Percentiles rank a stretch among this genome's conserved stretches.
phyloP scores from a whole-genome alignment of 2,113 vertebrate genomes.

The Periophthalmus modestus region DNA sequence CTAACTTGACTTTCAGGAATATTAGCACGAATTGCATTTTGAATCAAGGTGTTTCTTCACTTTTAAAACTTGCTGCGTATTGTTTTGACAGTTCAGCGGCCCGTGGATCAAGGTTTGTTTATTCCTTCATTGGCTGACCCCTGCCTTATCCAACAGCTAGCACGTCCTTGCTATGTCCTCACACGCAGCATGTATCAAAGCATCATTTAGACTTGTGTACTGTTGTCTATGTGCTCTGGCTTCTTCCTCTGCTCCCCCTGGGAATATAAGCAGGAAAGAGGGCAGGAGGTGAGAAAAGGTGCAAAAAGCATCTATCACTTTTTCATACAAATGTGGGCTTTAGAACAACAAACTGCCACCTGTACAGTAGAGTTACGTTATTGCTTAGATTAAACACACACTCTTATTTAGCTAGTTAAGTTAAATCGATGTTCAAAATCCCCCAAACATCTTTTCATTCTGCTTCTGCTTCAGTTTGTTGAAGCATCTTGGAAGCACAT shows the following conservation, averaged over 20 bases:
- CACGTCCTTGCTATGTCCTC: constrained; percentile 61
- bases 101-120: constrained; percentile 34
- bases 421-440: too few relatives aligned
- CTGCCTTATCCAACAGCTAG: constrained; percentile 3
- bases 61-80: background rate
- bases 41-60: background rate
- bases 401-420: too few relatives aligned
- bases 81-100: background rate
- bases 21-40: too few relatives aligned
- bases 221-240: background rate
- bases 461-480: too few relatives aligned
- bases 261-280: constrained; percentile 39
- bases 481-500: too few relatives aligned
- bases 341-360: background rate
- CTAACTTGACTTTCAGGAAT: background rate
- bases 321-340: constrained; percentile 39
- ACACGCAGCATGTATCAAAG: constrained; percentile 45
- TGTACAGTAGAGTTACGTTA: background rate
- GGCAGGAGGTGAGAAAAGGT: constrained; percentile 66
- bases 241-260: constrained; percentile 40
- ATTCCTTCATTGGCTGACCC: background rate
- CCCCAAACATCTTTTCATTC: too few relatives aligned
- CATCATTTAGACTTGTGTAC: constrained; percentile 52
- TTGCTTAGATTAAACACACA: background rate
- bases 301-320: constrained; percentile 64